These are phyloP conservation scores for Tetraodon nigroviridis DNA, from an alignment of 2,113 vertebrate genomes.

Conservation along the genomic window DNA sequence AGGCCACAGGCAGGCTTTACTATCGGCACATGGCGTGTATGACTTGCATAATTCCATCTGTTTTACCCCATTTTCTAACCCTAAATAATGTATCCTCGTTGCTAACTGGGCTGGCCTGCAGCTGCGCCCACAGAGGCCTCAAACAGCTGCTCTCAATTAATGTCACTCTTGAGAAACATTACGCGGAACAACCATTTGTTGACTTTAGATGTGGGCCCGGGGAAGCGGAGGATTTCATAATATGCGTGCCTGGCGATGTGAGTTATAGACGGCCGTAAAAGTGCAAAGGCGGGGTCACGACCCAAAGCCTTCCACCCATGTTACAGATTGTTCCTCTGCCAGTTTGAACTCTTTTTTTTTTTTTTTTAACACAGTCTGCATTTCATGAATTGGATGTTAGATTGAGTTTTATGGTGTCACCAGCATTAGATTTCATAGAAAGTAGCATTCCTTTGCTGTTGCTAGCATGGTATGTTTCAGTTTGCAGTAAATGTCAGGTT, in stretches of 20 bases:
- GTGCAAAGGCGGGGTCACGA: slow-evolving; percentile 47
- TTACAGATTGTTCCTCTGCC: slow-evolving; percentile 37
- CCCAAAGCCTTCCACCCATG: slow-evolving; percentile 42
- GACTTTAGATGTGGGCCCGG: slow-evolving; percentile 60
- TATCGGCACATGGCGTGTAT: neutral
- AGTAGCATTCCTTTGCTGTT: slow-evolving; percentile 8
- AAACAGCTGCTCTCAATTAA: slow-evolving; percentile 69
- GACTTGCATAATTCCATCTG: neutral
- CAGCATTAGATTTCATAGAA: slow-evolving; percentile 12
- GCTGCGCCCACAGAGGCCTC: slow-evolving; percentile 38
- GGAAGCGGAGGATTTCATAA: slow-evolving; percentile 56
- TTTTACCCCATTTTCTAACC: slow-evolving; percentile 3
- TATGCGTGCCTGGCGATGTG: slow-evolving; percentile 49
- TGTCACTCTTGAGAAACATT: slow-evolving; percentile 55
- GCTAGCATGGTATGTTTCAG: slow-evolving; percentile 3
- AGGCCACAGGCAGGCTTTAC: no score
- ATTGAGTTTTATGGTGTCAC: slow-evolving; percentile 38
- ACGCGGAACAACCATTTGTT: slow-evolving; percentile 62
- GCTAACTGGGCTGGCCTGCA: slow-evolving; percentile 45
- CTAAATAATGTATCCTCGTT: slow-evolving; percentile 15
- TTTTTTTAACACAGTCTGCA: slow-evolving; percentile 25
- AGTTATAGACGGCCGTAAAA: slow-evolving; percentile 57
- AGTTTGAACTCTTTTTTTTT: slow-evolving; percentile 13
- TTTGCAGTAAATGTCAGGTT: slow-evolving; percentile 19
- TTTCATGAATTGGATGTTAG: slow-evolving; percentile 24